Evolutionary conservation across 2,888 invertebrate species (phyloP).

Genomic region (Sipha maydis): DNA sequence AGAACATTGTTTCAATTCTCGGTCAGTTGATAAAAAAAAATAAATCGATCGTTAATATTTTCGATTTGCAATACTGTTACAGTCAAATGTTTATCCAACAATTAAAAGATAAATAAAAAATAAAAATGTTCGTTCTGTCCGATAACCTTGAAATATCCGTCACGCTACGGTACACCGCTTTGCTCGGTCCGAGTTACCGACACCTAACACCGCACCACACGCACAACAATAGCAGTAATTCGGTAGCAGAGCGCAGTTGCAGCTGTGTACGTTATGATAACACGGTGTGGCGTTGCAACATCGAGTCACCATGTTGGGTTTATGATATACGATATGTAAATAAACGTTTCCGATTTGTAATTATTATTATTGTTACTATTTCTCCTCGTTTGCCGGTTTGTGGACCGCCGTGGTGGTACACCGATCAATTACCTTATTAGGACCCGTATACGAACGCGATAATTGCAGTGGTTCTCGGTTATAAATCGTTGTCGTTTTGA

Average conservation of each 20-base stretch:
- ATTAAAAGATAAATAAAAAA: neutral
- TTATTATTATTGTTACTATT: neutral
- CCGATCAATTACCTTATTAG: constrained; percentile 22
- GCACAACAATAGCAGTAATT: neutral
- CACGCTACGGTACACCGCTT: constrained; percentile 42
- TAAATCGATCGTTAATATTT: too few relatives aligned
- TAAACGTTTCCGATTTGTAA: neutral
- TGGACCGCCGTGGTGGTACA: neutral
- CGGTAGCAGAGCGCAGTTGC: neutral
- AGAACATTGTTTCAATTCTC: too few relatives aligned
- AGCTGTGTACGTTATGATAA: neutral
- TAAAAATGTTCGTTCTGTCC: constrained; percentile 9
- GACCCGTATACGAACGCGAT: neutral
- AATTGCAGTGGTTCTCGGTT: constrained; percentile 1
- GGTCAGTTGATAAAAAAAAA: too few relatives aligned
- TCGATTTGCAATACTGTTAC: too few relatives aligned
- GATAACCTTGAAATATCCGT: constrained; percentile 53
- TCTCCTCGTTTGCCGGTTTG: neutral
- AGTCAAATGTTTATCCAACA: neutral
- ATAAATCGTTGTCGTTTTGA: neutral
- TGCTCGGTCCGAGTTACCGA: constrained; percentile 44
- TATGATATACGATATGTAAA: neutral
- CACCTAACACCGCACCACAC: constrained; percentile 2
- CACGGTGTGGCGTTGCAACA: neutral
- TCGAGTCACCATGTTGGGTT: neutral